Percentiles rank a stretch among this genome's conserved stretches.
phyloP scores from a whole-genome alignment of 2,113 vertebrate genomes.

The Osmerus eperlanus region DNA sequence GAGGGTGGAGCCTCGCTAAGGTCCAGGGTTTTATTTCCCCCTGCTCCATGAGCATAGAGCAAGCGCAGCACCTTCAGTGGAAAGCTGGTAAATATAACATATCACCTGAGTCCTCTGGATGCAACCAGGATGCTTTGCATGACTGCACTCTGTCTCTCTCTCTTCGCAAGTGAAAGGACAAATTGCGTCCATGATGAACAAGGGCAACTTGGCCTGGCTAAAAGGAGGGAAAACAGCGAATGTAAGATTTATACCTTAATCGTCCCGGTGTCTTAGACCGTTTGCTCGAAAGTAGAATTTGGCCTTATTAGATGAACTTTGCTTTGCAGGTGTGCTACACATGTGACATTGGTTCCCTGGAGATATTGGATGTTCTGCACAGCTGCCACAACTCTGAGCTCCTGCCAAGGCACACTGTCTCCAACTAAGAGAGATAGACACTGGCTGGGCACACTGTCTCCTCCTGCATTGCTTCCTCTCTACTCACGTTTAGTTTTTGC shows the following conservation, averaged over 20 bases:
- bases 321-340: slow-evolving; percentile 31
- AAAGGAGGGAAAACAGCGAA: slow-evolving; percentile 29
- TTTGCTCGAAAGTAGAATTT: slow-evolving; percentile 30
- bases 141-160: slow-evolving; percentile 59
- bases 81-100: slow-evolving; percentile 66
- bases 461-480: slow-evolving; percentile 30
- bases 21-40: slow-evolving; percentile 38
- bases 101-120: slow-evolving; percentile 51
- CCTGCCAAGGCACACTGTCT: slow-evolving; percentile 49
- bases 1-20: slow-evolving; percentile 24
- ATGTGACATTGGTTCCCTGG: slow-evolving; percentile 46
- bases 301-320: slow-evolving; percentile 28
- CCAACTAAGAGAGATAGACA: slow-evolving; percentile 47
- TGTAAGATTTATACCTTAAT: slow-evolving; percentile 45
- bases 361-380: slow-evolving; percentile 42
- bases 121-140: slow-evolving; percentile 51
- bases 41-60: slow-evolving; percentile 47
- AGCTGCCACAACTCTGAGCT: slow-evolving; percentile 43
- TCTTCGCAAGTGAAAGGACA: slow-evolving; percentile 55
- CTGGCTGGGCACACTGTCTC: slow-evolving; percentile 30
- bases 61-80: slow-evolving; percentile 60
- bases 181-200: slow-evolving; percentile 46
- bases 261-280: slow-evolving; percentile 9
- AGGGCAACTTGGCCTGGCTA: slow-evolving; percentile 53
- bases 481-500: slow-evolving; percentile 15